Evolutionary conservation across 2,888 invertebrate species (phyloP), one percentile per base, ranked within the genome.

Genomic region (Omphaloscelis lunosa): DNA sequence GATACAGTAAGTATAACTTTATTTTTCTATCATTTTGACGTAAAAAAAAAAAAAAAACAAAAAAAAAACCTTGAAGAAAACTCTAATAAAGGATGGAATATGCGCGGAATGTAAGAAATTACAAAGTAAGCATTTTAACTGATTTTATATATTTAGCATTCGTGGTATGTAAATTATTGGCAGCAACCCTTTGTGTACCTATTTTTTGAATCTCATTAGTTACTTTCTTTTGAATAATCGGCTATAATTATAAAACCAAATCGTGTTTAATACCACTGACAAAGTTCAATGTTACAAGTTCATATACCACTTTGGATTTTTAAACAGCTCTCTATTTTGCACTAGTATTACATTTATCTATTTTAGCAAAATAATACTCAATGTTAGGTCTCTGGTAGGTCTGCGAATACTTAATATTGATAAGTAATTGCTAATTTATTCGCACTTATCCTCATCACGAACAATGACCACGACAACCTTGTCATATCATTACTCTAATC

Each of bases 1-100:
- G 96, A 96, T 76, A 96, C 96, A 58, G 96, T 96, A 86, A 93
- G 94, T 91, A 66, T 67, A n/a, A 51, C 77, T 75, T 58, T 71
- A 27, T 20, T 62, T 59, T 23, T 34, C 23, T 29, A 65, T 65
- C 41, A 73, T 39, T 66, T 29, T 53, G 0, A 12, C 2, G 17
- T 12, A 20, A 34, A 39, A 20, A 17, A n/a, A 20, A 17, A 9
- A n/a, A n/a, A 20, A 17, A 9, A n/a, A n/a, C n/a, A 20, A 34
- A 39, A 20, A 17, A n/a, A 20, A 17, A 9, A n/a, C 17, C 17
- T 34, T 27, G 7, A 41, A 23, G 8, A 11, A 2, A n/a, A 5
- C 8, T 23, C 17, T 56, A 45, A 72, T 72, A 41, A n/a, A 56
- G 8, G 11, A 23, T 20, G 0, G 1, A 53, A n/a, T 23, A 70